These are phyloP conservation scores for Gortyna flavago DNA, from an alignment of 2,888 invertebrate species.

Conservation along the genomic window DNA sequence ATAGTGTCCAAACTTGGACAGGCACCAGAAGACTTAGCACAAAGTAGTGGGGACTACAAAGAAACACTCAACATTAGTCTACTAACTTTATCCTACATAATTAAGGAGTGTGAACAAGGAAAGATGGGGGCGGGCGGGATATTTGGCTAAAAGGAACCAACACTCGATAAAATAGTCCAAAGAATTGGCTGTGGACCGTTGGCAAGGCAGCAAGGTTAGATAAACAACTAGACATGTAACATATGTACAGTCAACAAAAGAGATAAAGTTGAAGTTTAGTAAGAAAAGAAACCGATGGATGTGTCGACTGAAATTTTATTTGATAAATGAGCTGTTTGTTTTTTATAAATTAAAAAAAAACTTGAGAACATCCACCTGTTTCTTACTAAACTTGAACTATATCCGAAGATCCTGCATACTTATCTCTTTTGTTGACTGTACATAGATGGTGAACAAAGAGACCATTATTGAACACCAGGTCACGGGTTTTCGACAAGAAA, in stretches of 20 bases:
- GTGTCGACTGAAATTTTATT: too few relatives aligned
- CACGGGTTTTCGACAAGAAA: not conserved
- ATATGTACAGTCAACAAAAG: too few relatives aligned
- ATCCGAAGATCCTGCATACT: too few relatives aligned
- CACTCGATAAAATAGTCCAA: not conserved
- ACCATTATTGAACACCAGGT: not conserved
- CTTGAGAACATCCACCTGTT: too few relatives aligned
- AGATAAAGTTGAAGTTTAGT: too few relatives aligned
- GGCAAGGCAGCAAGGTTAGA: not conserved
- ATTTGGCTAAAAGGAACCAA: not conserved
- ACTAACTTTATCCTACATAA: constrained; percentile 43
- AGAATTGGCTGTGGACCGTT: not conserved
- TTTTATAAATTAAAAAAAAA: too few relatives aligned
- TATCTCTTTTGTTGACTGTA: too few relatives aligned
- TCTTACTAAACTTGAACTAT: too few relatives aligned
- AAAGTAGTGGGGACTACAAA: constrained; percentile 57
- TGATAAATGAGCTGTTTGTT: too few relatives aligned
- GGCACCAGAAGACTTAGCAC: constrained; percentile 55
- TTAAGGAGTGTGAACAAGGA: not conserved
- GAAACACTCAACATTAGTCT: constrained; percentile 55
- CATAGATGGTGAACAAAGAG: not conserved
- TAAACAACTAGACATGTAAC: not conserved
- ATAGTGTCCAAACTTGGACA: constrained; percentile 64
- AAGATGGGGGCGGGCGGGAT: not conserved
- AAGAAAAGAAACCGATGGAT: too few relatives aligned